These are phyloP conservation scores for Xiphophorus birchmanni DNA, from an alignment of 2,797 vertebrate species.

Conservation along the genomic window DNA sequence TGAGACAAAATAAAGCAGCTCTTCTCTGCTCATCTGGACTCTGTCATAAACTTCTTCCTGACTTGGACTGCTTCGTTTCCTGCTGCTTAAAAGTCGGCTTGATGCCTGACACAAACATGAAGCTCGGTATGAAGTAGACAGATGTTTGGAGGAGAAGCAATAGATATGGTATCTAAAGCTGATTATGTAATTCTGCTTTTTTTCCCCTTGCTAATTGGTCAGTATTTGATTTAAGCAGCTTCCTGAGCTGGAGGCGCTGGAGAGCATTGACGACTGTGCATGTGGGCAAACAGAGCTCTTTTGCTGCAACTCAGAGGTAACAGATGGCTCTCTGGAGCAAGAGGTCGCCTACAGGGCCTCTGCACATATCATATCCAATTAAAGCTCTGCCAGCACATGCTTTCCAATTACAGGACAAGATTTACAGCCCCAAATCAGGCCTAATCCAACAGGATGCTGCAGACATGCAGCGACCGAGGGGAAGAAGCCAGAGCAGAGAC, in stretches of 20 bases:
- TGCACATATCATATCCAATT: constrained; percentile 82
- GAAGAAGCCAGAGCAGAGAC: constrained; percentile 16
- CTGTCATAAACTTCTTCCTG: constrained; percentile 7
- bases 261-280: constrained; percentile 17
- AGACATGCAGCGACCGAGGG: constrained; percentile 15
- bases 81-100: constrained; percentile 8
- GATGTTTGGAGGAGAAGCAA: not conserved
- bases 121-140: not conserved
- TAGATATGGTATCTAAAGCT: not conserved
- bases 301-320: constrained; percentile 50
- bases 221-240: not conserved
- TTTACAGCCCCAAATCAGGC: constrained; percentile 66
- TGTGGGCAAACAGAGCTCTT: constrained; percentile 34
- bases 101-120: constrained; percentile 16
- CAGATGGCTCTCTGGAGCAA: constrained; percentile 78
- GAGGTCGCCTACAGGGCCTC: constrained; percentile 59
- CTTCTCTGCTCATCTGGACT: constrained; percentile 25
- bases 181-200: constrained; percentile 5
- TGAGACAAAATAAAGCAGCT: not conserved
- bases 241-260: not conserved
- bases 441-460: constrained; percentile 73
- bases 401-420: constrained; percentile 78
- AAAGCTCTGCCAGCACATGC: constrained; percentile 77
- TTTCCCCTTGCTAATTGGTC: constrained; percentile 1
- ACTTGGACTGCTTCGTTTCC: constrained; percentile 9